Conservation (phyloP, 1,140 invertebrate genomes). For the Lasioglossum baleicum region DNA sequence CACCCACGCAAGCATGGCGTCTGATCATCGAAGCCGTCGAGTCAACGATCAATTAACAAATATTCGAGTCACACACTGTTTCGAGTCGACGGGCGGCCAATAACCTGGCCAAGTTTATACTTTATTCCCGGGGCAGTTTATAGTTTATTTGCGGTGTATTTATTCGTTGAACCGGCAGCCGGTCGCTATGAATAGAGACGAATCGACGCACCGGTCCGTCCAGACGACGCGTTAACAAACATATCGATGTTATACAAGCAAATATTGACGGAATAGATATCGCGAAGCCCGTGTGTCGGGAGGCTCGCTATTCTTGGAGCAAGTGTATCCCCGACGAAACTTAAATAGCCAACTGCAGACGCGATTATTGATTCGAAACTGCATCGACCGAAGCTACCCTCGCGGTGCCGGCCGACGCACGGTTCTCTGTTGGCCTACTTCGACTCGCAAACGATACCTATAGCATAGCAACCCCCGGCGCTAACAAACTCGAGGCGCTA, state of each 20-base stretch:
- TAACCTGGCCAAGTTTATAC: too few relatives aligned
- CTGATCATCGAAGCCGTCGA: too few relatives aligned
- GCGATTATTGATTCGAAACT: constrained; percentile 68
- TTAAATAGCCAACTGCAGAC: constrained; percentile 50
- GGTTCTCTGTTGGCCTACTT: constrained; percentile 69
- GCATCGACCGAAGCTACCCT: constrained; percentile 52
- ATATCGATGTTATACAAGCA: not conserved
- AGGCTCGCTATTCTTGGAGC: constrained; percentile 1
- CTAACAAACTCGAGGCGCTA: too few relatives aligned
- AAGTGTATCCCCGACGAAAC: constrained; percentile 25
- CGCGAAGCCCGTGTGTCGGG: not conserved
- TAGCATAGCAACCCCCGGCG: too few relatives aligned
- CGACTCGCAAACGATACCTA: constrained; percentile 28
- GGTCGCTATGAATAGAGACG: not conserved
- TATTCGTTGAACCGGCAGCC: not conserved
- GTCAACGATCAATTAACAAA: too few relatives aligned
- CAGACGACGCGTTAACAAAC: not conserved
- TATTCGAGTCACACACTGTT: too few relatives aligned
- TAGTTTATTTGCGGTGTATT: not conserved
- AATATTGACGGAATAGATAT: not conserved
- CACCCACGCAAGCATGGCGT: too few relatives aligned
- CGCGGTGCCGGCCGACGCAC: constrained; percentile 48
- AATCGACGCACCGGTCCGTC: not conserved
- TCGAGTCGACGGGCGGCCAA: too few relatives aligned
- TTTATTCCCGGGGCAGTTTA: too few relatives aligned